These are phyloP conservation scores for Emydura subglobosa DNA, from an alignment of 2,113 vertebrate genomes.

Conservation along the genomic window DNA sequence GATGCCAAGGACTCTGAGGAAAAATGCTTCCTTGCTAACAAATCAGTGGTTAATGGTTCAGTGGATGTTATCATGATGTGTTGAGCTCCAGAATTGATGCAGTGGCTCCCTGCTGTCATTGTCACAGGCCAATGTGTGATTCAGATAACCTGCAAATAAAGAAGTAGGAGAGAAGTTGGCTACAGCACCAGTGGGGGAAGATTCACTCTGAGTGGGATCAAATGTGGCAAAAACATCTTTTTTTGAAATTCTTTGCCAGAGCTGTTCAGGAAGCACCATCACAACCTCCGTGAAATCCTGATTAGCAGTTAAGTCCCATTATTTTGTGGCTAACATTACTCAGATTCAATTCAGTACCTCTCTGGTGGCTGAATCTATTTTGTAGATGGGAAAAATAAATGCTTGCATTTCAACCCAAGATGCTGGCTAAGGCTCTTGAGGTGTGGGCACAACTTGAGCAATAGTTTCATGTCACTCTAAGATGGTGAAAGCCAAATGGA, in stretches of 20 bases:
- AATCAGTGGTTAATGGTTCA: neutral
- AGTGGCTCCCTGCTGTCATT: neutral
- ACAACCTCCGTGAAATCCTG: neutral
- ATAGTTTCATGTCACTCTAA: neutral
- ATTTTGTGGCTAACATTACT: neutral
- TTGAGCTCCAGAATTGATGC: slow-evolving; percentile 13
- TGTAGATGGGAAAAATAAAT: neutral
- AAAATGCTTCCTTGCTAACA: neutral
- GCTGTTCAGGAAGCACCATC: neutral
- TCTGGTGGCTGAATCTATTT: neutral
- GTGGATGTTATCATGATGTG: slow-evolving; percentile 5
- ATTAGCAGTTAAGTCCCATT: neutral
- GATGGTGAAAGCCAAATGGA: neutral
- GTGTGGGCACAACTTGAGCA: neutral
- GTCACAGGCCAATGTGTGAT: neutral
- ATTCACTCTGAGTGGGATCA: neutral
- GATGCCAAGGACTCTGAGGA: neutral
- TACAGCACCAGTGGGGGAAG: neutral
- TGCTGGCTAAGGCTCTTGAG: neutral
- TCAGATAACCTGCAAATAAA: neutral
- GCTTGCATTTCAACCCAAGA: neutral
- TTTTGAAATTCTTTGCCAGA: neutral
- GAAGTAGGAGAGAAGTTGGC: neutral
- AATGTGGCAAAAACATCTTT: neutral
- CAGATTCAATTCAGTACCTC: neutral